phyloP scores from a whole-genome alignment of 2,888 invertebrate genomes.

The Drosophila suboccidentalis region DNA sequence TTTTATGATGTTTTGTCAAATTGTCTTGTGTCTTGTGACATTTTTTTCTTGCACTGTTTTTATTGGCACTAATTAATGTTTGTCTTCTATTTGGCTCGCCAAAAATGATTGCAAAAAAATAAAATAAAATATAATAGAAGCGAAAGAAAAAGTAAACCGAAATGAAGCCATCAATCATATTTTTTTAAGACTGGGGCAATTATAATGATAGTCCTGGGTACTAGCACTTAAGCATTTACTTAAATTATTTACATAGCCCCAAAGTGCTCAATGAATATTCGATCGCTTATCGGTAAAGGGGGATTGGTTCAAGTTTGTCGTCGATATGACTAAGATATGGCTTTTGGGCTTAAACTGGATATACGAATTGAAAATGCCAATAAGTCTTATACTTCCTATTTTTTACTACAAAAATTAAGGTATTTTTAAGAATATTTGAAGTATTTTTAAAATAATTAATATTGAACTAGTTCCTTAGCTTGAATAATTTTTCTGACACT shows the following conservation, averaged over 20 bases:
- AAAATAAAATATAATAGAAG: background rate
- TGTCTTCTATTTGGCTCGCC: conserved; percentile 31
- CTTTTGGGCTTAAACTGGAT: conserved; percentile 7
- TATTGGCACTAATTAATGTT: conserved; percentile 73
- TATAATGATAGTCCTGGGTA: conserved; percentile 61
- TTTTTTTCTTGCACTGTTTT: conserved; percentile 59
- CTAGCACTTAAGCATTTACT: conserved; percentile 48
- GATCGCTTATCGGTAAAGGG: conserved; percentile 41
- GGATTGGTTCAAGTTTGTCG: conserved; percentile 15
- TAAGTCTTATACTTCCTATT: background rate
- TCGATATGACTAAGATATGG: conserved; percentile 40
- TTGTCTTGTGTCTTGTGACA: conserved; percentile 60
- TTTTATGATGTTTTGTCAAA: conserved; percentile 26
- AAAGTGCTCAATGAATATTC: conserved; percentile 43
- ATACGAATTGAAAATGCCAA: conserved; percentile 1
- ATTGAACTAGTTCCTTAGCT: no score
- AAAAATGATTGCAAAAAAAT: conserved; percentile 12
- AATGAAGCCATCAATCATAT: conserved; percentile 64
- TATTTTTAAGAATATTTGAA: background rate
- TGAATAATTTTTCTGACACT: no score
- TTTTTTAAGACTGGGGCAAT: conserved; percentile 51
- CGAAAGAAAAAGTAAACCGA: conserved; percentile 19
- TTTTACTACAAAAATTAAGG: background rate
- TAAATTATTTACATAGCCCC: conserved; percentile 58
- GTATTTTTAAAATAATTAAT: background rate